Percentiles rank a stretch among this genome's conserved stretches.
Evolutionary conservation across 2,797 vertebrate genomes (phyloP).

Genomic region (Pangasius mekongensis): DNA sequence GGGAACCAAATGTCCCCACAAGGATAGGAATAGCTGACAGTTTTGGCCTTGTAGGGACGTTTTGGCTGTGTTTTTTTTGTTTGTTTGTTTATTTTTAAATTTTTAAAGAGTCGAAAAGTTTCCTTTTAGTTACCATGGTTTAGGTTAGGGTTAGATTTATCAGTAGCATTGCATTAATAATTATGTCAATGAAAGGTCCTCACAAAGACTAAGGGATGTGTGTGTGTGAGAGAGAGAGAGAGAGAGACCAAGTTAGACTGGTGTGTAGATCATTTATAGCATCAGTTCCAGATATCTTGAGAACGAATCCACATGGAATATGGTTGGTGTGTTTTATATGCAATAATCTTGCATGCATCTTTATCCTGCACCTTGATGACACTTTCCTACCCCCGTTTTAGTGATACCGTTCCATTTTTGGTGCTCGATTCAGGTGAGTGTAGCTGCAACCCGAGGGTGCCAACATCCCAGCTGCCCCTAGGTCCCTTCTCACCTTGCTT

Average conservation of each 20-base stretch:
- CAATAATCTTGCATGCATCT: not conserved
- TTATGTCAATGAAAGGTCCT: not conserved
- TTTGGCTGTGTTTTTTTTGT: too few relatives aligned
- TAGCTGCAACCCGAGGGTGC: not conserved
- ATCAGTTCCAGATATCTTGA: not conserved
- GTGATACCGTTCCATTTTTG: not conserved
- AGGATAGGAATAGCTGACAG: too few relatives aligned
- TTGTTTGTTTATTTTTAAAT: too few relatives aligned
- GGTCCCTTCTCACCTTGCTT: slow-evolving; percentile 1
- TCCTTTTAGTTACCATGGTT: too few relatives aligned
- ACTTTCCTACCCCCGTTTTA: not conserved
- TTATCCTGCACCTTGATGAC: not conserved
- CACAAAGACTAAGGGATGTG: not conserved
- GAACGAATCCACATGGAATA: not conserved
- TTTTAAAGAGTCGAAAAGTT: too few relatives aligned
- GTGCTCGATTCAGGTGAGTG: not conserved
- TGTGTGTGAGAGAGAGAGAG: too few relatives aligned
- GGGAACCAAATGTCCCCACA: too few relatives aligned
- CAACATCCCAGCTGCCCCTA: not conserved
- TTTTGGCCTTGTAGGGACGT: too few relatives aligned
- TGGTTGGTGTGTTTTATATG: not conserved
- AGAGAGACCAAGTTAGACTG: not conserved
- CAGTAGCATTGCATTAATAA: too few relatives aligned
- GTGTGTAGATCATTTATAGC: not conserved
- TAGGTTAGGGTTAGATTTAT: too few relatives aligned